Base-by-base conservation (phyloP, 2,113 vertebrate genomes). In the Saimiri boliviensis region DNA sequence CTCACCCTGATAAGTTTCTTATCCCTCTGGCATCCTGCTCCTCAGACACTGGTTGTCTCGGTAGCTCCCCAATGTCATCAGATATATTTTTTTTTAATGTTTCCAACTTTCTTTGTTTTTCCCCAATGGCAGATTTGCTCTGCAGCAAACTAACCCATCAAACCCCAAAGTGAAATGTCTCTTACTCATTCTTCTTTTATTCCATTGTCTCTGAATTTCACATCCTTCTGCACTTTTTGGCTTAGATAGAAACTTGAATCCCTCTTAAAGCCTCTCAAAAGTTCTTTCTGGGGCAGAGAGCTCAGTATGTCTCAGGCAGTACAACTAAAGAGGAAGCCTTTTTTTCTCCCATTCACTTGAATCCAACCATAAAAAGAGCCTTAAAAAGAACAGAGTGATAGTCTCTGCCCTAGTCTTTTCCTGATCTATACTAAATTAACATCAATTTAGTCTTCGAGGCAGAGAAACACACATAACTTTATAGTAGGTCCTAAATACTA, bases 361-460 rank as follows among this genome's bases (percentile, higher is more conserved):
- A 40, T 58, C 11, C 17, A 30, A 17, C 6, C 32, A 21, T 20
- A 1, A 27, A 25, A 19, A 23, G 5, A 19, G 2, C 13, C 16
- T 37, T 21, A 0, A 23, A 3, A 8, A 17, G 2, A 16, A 10
- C 54, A n/a, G 4, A 32, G 17, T 0, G 4, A 5, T 8, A 1
- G 1, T 32, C n/a, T 77, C 45, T n/a, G 11, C 9, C 5, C 68
- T 19, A 9, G 13, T 6, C 17, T 58, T 45, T 37, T 20, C 42
- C 32, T 12, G 30, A 10, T 40, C 19, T 23, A 3, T 0, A 37
- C 40, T 16, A 11, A 76, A 20, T 60, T 32, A n/a, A 6, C 21
- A 68, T 21, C 8, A 25, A 40, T 49, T 30, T 12, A 2, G 40
- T 20, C 5, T 32, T 37, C 47, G 14, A 35, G 40, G 14, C 21